These are phyloP conservation scores for Anneissia japonica DNA, from an alignment of 35 echinoderm and acorn worm species.

Conservation along the genomic window DNA sequence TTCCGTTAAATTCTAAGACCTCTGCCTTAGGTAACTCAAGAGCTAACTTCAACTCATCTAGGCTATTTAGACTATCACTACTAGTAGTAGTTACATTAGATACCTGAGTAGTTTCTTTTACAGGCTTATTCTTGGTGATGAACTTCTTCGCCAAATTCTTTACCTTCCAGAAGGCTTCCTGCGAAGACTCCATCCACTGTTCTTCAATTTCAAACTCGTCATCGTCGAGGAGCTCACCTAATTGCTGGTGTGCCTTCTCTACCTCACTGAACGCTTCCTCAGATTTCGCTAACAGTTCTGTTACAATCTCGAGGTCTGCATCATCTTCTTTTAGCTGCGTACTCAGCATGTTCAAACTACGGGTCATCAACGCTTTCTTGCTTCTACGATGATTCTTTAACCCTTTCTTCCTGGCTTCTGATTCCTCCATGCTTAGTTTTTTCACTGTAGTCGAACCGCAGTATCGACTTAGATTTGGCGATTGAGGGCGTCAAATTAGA, in stretches of 20 bases:
- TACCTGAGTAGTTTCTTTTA: neutral
- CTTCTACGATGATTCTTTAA: too few relatives aligned
- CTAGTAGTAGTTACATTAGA: neutral
- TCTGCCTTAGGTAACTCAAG: constrained; percentile 13
- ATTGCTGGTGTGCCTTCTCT: neutral
- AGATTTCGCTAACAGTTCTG: neutral
- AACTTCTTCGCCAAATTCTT: too few relatives aligned
- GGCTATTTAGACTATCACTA: neutral
- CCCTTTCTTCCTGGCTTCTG: too few relatives aligned
- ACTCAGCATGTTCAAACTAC: too few relatives aligned
- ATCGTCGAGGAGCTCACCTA: neutral
- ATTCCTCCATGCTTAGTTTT: neutral
- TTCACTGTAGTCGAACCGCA: neutral
- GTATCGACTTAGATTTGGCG: too few relatives aligned
- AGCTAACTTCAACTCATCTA: neutral
- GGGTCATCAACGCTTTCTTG: too few relatives aligned
- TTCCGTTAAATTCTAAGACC: constrained; percentile 5
- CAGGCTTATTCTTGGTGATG: neutral
- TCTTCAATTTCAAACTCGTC: neutral
- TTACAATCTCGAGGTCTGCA: too few relatives aligned
- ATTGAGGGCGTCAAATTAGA: too few relatives aligned
- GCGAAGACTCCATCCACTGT: neutral
- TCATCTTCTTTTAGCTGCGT: too few relatives aligned
- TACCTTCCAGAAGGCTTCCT: too few relatives aligned
- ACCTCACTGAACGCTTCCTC: neutral